These are phyloP conservation scores for Theretra japonica DNA, from an alignment of 2,888 invertebrate species.

Conservation along the genomic window DNA sequence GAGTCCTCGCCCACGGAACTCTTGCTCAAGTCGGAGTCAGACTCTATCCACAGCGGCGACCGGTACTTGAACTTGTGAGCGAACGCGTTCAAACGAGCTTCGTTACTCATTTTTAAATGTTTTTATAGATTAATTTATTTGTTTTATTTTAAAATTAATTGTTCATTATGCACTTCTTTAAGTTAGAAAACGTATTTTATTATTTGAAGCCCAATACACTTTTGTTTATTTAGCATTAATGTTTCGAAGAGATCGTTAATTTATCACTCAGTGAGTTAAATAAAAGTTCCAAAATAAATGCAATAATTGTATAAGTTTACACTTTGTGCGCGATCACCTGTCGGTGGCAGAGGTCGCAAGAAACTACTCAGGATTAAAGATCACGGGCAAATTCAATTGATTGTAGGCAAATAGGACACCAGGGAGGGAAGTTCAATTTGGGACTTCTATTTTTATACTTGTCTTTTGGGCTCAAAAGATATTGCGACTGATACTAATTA, in stretches of 20 bases:
- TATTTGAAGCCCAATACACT: neutral
- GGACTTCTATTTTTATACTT: slow-evolving; percentile 34
- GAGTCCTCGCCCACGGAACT: slow-evolving; percentile 50
- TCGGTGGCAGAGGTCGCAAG: slow-evolving; percentile 4
- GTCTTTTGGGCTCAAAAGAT: too few relatives aligned
- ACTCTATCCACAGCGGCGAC: slow-evolving; percentile 80
- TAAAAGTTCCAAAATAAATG: neutral
- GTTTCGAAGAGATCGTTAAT: neutral
- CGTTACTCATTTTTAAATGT: slow-evolving; percentile 53
- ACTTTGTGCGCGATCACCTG: slow-evolving; percentile 6
- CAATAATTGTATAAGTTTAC: neutral
- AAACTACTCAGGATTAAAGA: slow-evolving; percentile 54
- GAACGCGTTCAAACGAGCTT: slow-evolving; percentile 64
- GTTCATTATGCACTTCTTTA: neutral
- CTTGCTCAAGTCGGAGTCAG: slow-evolving; percentile 72
- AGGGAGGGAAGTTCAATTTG: slow-evolving; percentile 47
- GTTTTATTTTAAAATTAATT: neutral
- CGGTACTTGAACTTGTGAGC: slow-evolving; percentile 80
- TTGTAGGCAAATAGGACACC: slow-evolving; percentile 69
- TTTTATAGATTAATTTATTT: neutral
- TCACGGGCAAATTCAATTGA: slow-evolving; percentile 71
- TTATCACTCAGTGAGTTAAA: neutral
- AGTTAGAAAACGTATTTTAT: too few relatives aligned
- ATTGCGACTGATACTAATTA: too few relatives aligned
- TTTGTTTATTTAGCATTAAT: neutral